Evolutionary conservation across 92 coral and sea anemone species (phyloP), one percentile per base, ranked within the genome.

Genomic region (Siderastrea siderea): DNA sequence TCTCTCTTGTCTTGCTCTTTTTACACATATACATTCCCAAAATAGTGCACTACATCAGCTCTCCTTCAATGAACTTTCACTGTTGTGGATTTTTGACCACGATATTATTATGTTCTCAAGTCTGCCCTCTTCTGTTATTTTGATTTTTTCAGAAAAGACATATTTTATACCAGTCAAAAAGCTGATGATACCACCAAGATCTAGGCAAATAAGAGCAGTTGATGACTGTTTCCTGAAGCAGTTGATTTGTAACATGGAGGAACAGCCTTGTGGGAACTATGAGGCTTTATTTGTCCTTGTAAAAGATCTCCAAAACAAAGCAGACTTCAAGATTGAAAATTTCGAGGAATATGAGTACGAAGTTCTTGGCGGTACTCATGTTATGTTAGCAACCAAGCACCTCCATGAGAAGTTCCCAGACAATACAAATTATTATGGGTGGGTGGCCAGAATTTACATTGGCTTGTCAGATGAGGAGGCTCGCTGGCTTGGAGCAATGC

Each of bases 391-490:
- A 2, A 90, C 87, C 0, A 78, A 90, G 68, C 74, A 78, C 11
- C 82, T 79, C 4, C 86, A 69, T 58, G 91, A 84, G 9, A 71
- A 90, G 66, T 62, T 74, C 48, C 93, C 87, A 0, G 70, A 45
- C 2, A 79, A 68, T 43, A 13, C 67, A 7, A 62, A 53, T 7
- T 88, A 70, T 71, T 4, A 2, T 19, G 92, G 92, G 6, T 50
- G 88, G 52, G 70, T 81, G 47, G 86, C 80, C 64, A 82, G 88
- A 15, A 65, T 88, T 61, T 88, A 74, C 19, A 62, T 80, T 81
- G 84, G 92, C 16, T 53, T 93, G 48, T 17, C 48, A 1, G 81
- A 93, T 77, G 95, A 90, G 60, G 93, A 93, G 62, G 91, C 95
- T n/a, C 77, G 47, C 50, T 93, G 87, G 84, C 62, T 93, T 11